A percentile compares a stretch with the other conserved stretches of the same genome.
These are phyloP conservation scores for Thalassaphorura encarpata DNA, from an alignment of 1,140 invertebrate species.

Conservation along the genomic window DNA sequence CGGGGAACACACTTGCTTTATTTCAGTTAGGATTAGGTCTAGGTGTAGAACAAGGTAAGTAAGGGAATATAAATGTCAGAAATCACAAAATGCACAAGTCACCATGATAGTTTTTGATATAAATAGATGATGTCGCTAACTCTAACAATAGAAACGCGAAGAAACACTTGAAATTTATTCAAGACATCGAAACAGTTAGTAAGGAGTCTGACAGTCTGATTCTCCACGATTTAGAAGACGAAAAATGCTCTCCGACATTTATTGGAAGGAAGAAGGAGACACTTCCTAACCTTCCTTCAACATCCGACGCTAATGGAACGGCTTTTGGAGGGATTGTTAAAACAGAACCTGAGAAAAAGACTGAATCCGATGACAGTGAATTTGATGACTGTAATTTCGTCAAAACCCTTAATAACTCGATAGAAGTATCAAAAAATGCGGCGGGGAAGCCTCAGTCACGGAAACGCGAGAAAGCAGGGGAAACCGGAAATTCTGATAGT, in stretches of 20 bases:
- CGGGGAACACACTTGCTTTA: too few relatives aligned
- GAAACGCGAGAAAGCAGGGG: constrained; percentile 25
- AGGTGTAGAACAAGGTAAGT: too few relatives aligned
- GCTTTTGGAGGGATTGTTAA: constrained; percentile 46
- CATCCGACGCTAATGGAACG: too few relatives aligned
- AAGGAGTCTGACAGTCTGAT: constrained; percentile 32
- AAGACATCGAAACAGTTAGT: constrained; percentile 36
- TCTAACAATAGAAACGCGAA: too few relatives aligned
- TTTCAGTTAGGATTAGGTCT: too few relatives aligned
- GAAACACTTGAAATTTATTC: constrained; percentile 26
- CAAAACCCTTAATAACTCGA: constrained; percentile 1
- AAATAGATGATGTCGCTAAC: too few relatives aligned
- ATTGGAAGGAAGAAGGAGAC: too few relatives aligned
- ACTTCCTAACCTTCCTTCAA: too few relatives aligned
- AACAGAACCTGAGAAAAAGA: constrained; percentile 24
- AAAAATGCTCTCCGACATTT: background rate
- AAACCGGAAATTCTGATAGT: constrained; percentile 34
- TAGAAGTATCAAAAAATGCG: background rate
- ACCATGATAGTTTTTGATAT: too few relatives aligned
- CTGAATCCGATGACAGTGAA: constrained; percentile 36
- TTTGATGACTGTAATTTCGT: constrained; percentile 22
- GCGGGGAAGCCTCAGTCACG: background rate
- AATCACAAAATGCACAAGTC: too few relatives aligned
- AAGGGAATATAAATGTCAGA: too few relatives aligned
- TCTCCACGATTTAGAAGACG: constrained; percentile 24